Base-by-base conservation (phyloP, 2,888 invertebrate genomes). In the Torymus auratus region DNA sequence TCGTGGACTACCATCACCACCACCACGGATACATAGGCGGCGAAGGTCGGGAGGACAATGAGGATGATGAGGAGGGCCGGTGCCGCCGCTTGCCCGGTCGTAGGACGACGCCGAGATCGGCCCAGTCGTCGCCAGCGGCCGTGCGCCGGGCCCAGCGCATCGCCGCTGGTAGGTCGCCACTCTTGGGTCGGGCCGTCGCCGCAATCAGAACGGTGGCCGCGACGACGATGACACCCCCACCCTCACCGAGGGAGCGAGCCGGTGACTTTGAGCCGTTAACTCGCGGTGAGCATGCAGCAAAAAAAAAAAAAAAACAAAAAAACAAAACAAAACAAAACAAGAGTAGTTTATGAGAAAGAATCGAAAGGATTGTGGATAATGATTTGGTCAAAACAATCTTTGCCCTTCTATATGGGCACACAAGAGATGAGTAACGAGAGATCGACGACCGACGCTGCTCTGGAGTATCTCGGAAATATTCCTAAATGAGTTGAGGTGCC, bases 121-220 rank as follows among this genome's bases (percentile, higher is more conserved):
- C 76, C 65, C 81, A 81, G 53, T 78, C 81, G 20, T 81, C 81
- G 50, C 81, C 82, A 67, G 78, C 78, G 55, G 65, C 73, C n/a
- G 60, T 55, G 58, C 73, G 81, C 53, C 69, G 78, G 13, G 78
- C 15, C 15, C 70, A 17, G 20, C 13, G 28, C 62, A 41, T 61
- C 69, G 17, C n/a, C n/a, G 17, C 60, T 14, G 70, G 64, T n/a
- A 72, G 68, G n/a, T 77, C 80, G 17, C 76, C 80, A n/a, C 61
- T 76, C 17, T 15, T 72, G 61, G 80, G 61, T 52, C 80, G 80
- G 12, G 41, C 74, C 14, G 58, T 62, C 62, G 17, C 55, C 41
- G 52, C 64, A 11, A 15, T 58, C 52, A 52, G 50, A 23, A 50
- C 13, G 20, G 17, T 28, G 11, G 12, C 23, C 17, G 53, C 58